A percentile compares a stretch with the other conserved stretches of the same genome.
Conservation (phyloP, 2,888 invertebrate species). For the Cataglyphis cursor region DNA sequence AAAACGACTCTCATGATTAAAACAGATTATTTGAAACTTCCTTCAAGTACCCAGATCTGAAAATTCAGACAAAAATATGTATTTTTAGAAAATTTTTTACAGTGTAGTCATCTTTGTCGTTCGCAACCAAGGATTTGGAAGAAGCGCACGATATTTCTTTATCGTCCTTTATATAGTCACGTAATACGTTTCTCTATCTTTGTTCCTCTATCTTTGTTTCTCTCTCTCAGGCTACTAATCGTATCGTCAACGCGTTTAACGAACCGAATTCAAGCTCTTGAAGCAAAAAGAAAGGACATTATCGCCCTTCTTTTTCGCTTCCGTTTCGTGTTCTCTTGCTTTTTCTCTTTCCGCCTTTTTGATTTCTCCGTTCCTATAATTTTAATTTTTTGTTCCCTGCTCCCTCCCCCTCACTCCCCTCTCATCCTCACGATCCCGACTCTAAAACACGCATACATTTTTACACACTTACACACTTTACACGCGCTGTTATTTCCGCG, state of each 20-base stretch:
- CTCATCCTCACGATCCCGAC: constrained; percentile 6
- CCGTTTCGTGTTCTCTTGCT: constrained; percentile 3
- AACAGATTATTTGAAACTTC: too few relatives aligned
- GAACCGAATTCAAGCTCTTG: constrained; percentile 6
- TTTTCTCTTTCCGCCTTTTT: background rate
- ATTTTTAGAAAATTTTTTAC: too few relatives aligned
- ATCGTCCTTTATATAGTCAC: constrained; percentile 20
- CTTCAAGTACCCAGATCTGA: too few relatives aligned
- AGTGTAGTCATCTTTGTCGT: background rate
- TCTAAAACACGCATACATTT: constrained; percentile 20
- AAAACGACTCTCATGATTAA: too few relatives aligned
- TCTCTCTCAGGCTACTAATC: constrained; percentile 32
- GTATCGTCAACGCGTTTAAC: constrained; percentile 31
- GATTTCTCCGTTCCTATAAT: constrained; percentile 46
- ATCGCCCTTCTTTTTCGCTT: constrained; percentile 13
- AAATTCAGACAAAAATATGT: too few relatives aligned
- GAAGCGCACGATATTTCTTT: background rate
- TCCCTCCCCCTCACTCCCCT: background rate
- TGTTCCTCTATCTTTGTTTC: constrained; percentile 16
- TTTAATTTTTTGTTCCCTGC: constrained; percentile 19
- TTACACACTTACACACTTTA: background rate
- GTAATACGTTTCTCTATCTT: constrained; percentile 19
- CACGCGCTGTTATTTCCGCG: constrained; percentile 41
- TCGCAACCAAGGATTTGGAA: background rate
- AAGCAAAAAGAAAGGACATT: background rate